phyloP scores from a whole-genome alignment of 2,797 vertebrate genomes.

The Acanthurus lineatus region DNA sequence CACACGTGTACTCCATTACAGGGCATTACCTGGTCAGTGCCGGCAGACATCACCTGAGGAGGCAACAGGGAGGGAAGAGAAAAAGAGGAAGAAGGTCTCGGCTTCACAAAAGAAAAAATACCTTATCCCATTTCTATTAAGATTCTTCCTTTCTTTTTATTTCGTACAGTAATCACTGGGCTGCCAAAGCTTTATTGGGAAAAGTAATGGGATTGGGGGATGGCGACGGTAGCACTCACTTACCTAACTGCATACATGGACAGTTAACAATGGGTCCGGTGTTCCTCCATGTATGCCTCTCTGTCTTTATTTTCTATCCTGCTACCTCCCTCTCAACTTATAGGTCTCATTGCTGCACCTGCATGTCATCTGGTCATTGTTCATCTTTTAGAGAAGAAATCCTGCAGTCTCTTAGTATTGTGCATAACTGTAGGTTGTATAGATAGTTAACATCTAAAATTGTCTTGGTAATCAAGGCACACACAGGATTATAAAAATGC shows the following conservation, averaged over 20 bases:
- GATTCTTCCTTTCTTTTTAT: slow-evolving; percentile 57
- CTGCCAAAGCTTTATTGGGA: slow-evolving; percentile 77
- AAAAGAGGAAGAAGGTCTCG: slow-evolving; percentile 13
- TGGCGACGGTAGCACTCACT: slow-evolving; percentile 60
- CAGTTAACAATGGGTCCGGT: slow-evolving; percentile 50
- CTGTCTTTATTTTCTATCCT: slow-evolving; percentile 31
- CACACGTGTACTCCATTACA: slow-evolving; percentile 84
- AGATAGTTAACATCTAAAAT: not conserved
- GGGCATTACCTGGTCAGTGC: slow-evolving; percentile 77
- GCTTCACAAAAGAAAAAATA: slow-evolving; percentile 32
- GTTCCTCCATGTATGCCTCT: slow-evolving; percentile 13
- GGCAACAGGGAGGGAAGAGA: not conserved
- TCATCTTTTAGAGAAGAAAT: not conserved
- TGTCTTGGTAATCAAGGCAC: not conserved
- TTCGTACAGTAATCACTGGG: slow-evolving; percentile 72
- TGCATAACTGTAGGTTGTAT: not conserved
- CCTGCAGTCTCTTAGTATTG: not conserved
- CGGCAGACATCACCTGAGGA: slow-evolving; percentile 55
- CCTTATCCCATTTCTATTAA: slow-evolving; percentile 73
- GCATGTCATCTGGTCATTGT: not conserved
- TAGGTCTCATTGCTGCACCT: slow-evolving; percentile 7
- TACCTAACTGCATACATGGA: slow-evolving; percentile 60
- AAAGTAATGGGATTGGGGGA: slow-evolving; percentile 76
- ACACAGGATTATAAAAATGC: not conserved
- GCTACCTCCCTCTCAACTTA: not conserved